phyloP scores from a whole-genome alignment of 2,888 invertebrate genomes.

The Drosophila affinis region DNA sequence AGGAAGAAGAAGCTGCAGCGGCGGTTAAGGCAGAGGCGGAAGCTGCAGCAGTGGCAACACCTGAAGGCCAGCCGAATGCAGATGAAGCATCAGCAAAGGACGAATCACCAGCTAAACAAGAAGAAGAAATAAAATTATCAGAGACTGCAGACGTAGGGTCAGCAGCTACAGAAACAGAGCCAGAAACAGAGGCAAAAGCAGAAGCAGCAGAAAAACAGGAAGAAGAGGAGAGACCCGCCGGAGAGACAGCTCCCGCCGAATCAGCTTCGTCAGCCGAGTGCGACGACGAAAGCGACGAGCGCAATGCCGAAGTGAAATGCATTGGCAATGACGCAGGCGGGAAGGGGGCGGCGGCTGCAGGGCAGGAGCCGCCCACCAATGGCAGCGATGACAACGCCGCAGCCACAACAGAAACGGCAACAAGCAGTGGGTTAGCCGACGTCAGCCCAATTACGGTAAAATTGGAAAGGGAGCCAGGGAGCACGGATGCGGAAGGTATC shows the following conservation, averaged over 20 bases:
- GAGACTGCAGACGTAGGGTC: conserved; percentile 21
- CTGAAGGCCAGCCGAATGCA: conserved; percentile 5
- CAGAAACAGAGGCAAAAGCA: conserved; percentile 10
- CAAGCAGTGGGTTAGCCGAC: conserved; percentile 6
- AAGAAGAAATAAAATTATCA: conserved; percentile 19
- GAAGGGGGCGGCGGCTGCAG: conserved; percentile 15
- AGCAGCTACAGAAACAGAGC: conserved; percentile 9
- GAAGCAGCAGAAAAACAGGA: conserved; percentile 26
- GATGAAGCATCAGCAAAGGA: conserved; percentile 10
- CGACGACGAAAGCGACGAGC: conserved; percentile 37
- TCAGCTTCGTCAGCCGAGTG: conserved; percentile 27
- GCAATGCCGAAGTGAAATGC: conserved; percentile 23
- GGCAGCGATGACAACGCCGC: conserved; percentile 25
- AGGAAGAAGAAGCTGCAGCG: conserved; percentile 44
- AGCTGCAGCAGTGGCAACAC: conserved; percentile 11
- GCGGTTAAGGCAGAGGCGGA: conserved; percentile 18
- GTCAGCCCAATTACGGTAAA: conserved; percentile 22
- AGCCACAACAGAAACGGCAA: conserved; percentile 17
- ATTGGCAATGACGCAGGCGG: conserved; percentile 10
- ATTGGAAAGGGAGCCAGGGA: conserved; percentile 20
- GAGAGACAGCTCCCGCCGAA: conserved; percentile 12
- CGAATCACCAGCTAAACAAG: neutral
- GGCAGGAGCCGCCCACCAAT: neutral
- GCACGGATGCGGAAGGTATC: conserved; percentile 19
- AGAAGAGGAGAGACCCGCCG: neutral